Evolutionary conservation across 2,113 vertebrate genomes (phyloP).

Genomic region (Calyptomena viridis): DNA sequence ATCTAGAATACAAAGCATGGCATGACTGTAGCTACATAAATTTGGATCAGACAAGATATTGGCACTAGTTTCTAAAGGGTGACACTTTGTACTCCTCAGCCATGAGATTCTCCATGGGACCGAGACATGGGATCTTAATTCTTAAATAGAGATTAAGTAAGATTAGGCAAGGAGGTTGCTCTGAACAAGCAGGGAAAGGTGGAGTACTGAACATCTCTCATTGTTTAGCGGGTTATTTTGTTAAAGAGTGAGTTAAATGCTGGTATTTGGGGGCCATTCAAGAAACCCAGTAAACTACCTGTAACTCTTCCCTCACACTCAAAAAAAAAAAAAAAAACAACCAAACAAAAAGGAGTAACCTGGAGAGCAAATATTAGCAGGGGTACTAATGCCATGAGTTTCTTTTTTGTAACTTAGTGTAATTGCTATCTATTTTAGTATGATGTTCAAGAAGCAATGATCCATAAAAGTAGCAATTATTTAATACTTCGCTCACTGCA

Average conservation of each 20-base stretch:
- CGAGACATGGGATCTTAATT: not conserved
- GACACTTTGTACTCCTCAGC: not conserved
- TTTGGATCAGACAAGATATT: not conserved
- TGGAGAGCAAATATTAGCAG: not conserved
- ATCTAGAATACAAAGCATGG: not conserved
- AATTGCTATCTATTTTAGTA: not conserved
- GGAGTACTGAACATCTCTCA: not conserved
- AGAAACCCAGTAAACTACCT: not conserved
- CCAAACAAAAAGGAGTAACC: not conserved
- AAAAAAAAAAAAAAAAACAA: not conserved
- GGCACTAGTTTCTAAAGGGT: not conserved
- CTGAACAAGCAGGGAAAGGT: not conserved
- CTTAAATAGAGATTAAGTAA: not conserved
- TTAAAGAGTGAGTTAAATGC: not conserved
- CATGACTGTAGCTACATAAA: not conserved
- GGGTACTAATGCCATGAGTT: not conserved
- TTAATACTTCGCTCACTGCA: not conserved
- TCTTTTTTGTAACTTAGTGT: not conserved
- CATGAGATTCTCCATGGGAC: not conserved
- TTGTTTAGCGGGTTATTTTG: not conserved
- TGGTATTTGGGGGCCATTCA: not conserved
- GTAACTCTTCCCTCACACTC: not conserved
- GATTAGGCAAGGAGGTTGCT: not conserved
- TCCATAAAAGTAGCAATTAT: not conserved
- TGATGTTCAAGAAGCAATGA: not conserved